A percentile compares a stretch with the other conserved stretches of the same genome.
Evolutionary conservation across 2,113 vertebrate species (phyloP).

Genomic region (Hyperopisus bebe): DNA sequence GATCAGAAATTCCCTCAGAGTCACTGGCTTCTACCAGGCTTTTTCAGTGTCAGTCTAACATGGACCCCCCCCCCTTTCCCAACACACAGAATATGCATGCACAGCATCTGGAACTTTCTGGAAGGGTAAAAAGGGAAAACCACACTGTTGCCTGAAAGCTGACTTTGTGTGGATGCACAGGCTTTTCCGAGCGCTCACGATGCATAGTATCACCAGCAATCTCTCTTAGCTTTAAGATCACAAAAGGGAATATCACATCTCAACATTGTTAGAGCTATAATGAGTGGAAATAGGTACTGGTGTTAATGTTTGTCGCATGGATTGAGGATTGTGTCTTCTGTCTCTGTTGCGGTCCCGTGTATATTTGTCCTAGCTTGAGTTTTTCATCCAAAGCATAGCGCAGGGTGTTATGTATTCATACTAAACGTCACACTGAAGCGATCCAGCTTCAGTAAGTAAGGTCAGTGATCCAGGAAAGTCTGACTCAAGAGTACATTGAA

Average conservation of each 20-base stretch:
- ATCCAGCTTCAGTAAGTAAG: background rate
- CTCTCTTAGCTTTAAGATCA: conserved; percentile 52
- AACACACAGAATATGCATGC: background rate
- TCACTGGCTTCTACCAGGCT: background rate
- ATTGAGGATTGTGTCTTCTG: conserved; percentile 10
- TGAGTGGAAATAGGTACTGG: conserved; percentile 22
- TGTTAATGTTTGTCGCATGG: conserved; percentile 33
- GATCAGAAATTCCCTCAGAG: background rate
- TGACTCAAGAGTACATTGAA: background rate
- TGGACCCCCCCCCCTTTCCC: background rate
- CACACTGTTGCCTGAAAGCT: background rate
- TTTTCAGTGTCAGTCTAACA: background rate
- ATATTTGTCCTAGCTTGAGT: background rate
- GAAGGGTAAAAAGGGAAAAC: background rate
- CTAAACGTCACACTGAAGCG: background rate
- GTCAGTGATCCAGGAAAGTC: background rate
- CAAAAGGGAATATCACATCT: conserved; percentile 65
- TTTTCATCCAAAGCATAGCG: background rate
- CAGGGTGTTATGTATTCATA: background rate
- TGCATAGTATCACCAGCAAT: conserved; percentile 62
- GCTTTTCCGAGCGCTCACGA: conserved; percentile 38
- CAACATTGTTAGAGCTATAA: conserved; percentile 58
- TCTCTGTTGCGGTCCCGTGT: background rate
- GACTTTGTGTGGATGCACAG: conserved; percentile 31
- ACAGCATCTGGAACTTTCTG: background rate